Base-by-base conservation (phyloP, 2,797 vertebrate genomes). In the Caiman crocodilus region DNA sequence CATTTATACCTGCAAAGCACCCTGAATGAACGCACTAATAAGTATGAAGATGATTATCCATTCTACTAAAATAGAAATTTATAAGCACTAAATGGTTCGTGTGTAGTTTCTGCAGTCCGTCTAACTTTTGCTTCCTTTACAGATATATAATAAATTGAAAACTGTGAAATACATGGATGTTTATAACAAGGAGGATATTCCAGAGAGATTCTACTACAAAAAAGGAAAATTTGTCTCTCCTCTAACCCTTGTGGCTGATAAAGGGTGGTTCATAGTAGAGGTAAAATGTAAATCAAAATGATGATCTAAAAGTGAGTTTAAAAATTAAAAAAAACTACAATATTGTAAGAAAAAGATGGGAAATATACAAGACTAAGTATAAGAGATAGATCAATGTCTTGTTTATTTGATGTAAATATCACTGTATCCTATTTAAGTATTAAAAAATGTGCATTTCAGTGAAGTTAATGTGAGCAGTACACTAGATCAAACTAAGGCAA, bases 211-310 rank as follows among this genome's bases (percentile, higher is more conserved):
- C 97, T 97, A 99, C 95, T 99, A 99, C 90, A 99, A 98, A 97
- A 97, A 97, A 59, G 99, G 99, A 25, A 98, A 96, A 96, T 99
- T 99, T 90, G 98, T 99, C 26, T 97, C 99, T 67, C 98, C 99
- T 1, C 94, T 99, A 91, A 99, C 99, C 1, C 97, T 99, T 0
- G 98, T 99, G 95, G 99, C 99, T 1, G 98, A 99, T 3, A 90
- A 98, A 50, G 99, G 99, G 82, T 99, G 99, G 99, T 99, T 99
- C 80, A 99, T 99, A 92, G 92, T 93, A 35, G 98, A 99, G 98
- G 99, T 99, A 98, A 98, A 75, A 42, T 71, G 84, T 4, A 85
- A 71, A 75, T 89, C 74, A 65, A 75, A 59, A 25, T 15, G 80
- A 20, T 11, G 14, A 20, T 2, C 42, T 65, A 59, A 75, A 5